Conservation (phyloP, 2,113 vertebrate species). For the Parus major region DNA sequence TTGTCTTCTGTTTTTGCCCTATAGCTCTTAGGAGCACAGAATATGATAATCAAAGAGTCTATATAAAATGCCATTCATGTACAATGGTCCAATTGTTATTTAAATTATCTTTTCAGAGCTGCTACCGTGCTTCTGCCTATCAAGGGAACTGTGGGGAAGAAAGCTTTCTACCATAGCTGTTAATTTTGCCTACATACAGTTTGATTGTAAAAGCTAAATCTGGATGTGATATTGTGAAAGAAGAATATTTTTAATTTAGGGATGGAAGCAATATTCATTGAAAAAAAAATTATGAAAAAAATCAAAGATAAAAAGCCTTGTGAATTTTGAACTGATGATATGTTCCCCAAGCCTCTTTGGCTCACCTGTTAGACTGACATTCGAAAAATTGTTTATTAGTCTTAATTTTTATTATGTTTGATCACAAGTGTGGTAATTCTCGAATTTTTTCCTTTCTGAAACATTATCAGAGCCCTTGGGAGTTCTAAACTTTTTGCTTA, state of each 20-base stretch:
- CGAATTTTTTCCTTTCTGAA: slow-evolving; percentile 20
- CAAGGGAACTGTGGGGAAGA: background rate
- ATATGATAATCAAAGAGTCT: background rate
- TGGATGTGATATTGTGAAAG: background rate
- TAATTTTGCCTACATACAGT: background rate
- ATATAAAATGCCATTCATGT: slow-evolving; percentile 10
- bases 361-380: background rate
- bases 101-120: slow-evolving; percentile 41
- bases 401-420: slow-evolving; percentile 30
- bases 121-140: background rate
- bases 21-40: background rate
- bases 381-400: slow-evolving; percentile 14
- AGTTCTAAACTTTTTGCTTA: slow-evolving; percentile 55
- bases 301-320: background rate
- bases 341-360: background rate
- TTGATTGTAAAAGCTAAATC: background rate
- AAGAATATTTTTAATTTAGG: slow-evolving; percentile 1
- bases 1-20: slow-evolving; percentile 10
- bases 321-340: background rate
- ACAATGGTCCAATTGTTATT: slow-evolving; percentile 45
- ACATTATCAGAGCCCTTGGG: slow-evolving; percentile 11
- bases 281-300: background rate
- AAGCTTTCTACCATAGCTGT: background rate
- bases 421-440: slow-evolving; percentile 18
- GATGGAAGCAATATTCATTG: background rate